These are phyloP conservation scores for Neosilurus hyrtlii DNA, from an alignment of 2,797 vertebrate genomes.

Conservation along the genomic window DNA sequence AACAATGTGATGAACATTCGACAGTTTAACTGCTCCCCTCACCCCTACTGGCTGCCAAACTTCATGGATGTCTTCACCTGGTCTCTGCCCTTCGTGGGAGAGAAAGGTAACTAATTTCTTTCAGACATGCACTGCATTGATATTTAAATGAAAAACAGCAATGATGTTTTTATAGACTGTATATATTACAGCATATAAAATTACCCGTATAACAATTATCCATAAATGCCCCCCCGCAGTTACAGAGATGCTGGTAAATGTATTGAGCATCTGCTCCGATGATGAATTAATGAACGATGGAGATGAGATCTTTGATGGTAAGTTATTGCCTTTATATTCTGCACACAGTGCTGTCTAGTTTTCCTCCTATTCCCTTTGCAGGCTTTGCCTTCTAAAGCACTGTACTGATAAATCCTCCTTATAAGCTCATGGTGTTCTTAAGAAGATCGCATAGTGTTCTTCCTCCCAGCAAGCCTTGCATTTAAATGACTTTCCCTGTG, in stretches of 20 bases:
- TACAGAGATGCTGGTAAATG: constrained; percentile 98
- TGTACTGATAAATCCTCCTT: neutral
- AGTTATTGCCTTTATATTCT: constrained; percentile 57
- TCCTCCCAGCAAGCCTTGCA: constrained; percentile 9
- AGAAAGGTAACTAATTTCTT: constrained; percentile 74
- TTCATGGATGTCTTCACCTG: constrained; percentile 93
- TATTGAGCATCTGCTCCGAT: constrained; percentile 97
- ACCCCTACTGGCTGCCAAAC: constrained; percentile 89
- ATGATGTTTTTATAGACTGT: neutral
- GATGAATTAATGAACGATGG: constrained; percentile 95
- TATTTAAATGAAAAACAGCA: neutral
- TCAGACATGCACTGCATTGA: neutral
- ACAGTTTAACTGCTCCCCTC: constrained; percentile 89
- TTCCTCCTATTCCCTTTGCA: neutral
- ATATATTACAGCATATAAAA: neutral
- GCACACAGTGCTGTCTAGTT: neutral
- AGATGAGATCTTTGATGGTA: constrained; percentile 94
- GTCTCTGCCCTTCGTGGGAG: constrained; percentile 88
- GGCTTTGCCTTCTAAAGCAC: neutral
- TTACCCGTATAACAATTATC: neutral
- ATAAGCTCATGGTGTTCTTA: neutral
- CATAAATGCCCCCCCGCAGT: constrained; percentile 69
- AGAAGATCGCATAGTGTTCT: constrained; percentile 14
- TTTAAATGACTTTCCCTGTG: constrained; percentile 40
- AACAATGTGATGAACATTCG: constrained; percentile 92